Conservation (phyloP, 35 echinoderm and acorn worm genomes). For the Nesometra sesokonis region DNA sequence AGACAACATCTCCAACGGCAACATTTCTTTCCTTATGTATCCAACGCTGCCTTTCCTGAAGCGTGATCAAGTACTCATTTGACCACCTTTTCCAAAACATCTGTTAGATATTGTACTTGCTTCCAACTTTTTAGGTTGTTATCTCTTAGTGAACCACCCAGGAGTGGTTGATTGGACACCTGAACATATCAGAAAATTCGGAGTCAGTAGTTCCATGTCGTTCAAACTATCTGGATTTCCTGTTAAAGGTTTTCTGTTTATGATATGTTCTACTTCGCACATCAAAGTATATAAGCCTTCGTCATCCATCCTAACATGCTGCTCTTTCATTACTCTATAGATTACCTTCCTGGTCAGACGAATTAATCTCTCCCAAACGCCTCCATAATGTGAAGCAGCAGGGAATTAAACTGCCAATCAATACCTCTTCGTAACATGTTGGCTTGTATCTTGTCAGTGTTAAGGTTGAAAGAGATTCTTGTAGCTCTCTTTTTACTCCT, state of each 20-base stretch:
- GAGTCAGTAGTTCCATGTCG: no score
- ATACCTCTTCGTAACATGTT: not conserved
- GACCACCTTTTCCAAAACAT: not conserved
- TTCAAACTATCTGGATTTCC: not conserved
- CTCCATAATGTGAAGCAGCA: slow-evolving; percentile 25
- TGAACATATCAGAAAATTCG: no score
- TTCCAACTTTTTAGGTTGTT: no score
- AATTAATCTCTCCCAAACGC: slow-evolving; percentile 24
- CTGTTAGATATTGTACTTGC: not conserved
- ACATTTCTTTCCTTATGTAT: not conserved
- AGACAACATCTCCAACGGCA: not conserved
- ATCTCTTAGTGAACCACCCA: no score
- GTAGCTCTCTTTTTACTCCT: no score
- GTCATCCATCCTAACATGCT: slow-evolving; percentile 1
- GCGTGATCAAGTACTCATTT: not conserved
- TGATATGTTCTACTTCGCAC: not conserved
- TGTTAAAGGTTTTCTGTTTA: slow-evolving; percentile 4
- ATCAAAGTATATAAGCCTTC: not conserved
- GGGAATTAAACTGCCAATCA: slow-evolving; percentile 46
- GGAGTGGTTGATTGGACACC: no score
- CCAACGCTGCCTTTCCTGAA: not conserved
- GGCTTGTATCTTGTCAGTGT: not conserved
- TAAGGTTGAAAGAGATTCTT: no score
- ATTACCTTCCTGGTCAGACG: slow-evolving; percentile 24
- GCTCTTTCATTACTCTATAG: not conserved